phyloP scores from a whole-genome alignment of 2,797 vertebrate genomes.

The Ctenochaetus hawaiiensis region DNA sequence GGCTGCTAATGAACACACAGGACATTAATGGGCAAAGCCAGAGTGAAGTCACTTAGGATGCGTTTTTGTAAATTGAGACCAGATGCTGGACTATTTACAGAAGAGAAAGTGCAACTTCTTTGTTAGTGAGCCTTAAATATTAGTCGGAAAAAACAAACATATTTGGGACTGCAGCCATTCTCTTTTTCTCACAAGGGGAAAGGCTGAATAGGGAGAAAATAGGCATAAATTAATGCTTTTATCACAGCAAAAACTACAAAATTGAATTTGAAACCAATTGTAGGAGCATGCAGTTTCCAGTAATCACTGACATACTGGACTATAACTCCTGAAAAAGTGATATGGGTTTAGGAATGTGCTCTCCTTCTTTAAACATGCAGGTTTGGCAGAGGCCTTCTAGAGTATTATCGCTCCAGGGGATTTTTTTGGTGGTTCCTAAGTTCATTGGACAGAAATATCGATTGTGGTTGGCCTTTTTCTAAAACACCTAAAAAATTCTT shows the following conservation, averaged over 20 bases:
- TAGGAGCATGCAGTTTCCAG: background rate
- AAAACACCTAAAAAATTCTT: background rate
- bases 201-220: background rate
- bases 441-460: background rate
- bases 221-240: background rate
- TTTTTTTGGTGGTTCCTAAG: background rate
- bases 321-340: background rate
- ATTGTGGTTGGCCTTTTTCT: background rate
- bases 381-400: background rate
- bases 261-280: conserved; percentile 1
- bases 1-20: conserved; percentile 26
- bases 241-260: background rate
- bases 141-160: background rate
- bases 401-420: background rate
- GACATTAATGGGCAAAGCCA: conserved; percentile 34
- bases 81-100: conserved; percentile 22
- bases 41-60: conserved; percentile 44
- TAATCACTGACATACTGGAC: background rate
- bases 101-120: conserved; percentile 7
- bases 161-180: conserved; percentile 3
- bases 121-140: conserved; percentile 23
- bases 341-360: background rate
- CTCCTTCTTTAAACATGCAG: background rate
- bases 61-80: conserved; percentile 50
- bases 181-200: background rate